Evolutionary conservation across 2,888 invertebrate species (phyloP), one percentile per base, ranked within the genome.

Genomic region (Orthosia incerta): DNA sequence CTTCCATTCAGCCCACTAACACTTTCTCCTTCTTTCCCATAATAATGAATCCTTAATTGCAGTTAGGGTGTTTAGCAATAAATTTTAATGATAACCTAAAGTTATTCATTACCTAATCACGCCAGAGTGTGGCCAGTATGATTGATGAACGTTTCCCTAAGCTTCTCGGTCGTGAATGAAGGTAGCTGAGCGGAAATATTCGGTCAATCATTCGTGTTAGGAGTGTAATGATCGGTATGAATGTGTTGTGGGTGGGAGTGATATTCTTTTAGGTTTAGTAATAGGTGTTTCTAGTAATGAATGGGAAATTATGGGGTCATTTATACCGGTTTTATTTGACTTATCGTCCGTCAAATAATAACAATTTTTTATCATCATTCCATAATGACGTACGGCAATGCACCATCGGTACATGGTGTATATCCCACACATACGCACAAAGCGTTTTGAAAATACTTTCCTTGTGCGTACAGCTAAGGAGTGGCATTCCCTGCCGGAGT

Each of bases 81-180:
- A 85, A 86, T 88, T 87, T 87, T 83, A 87, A 86, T 85, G 80
- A 87, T 82, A 85, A 74, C 74, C 84, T 82, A 81, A 85, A 86
- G 88, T 86, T 89, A 89, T 91, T 89, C 88, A 89, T 90, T 87
- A 88, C 80, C 80, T 87, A 88, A 89, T 88, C 89, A 88, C 82
- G 87, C 79, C 85, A 85, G 86, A 77, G 71, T 79, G 81, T 80
- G 78, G 85, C 70, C 73, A 65, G 70, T 69, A 86, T 91, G 91
- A 91, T 91, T 90, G 90, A 91, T 89, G 89, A 82, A 74, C 71
- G 77, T 68, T 71, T 79, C 73, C 76, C 80, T 51, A 45, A 82
- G 65, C 51, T 74, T 55, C 74, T 72, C 74, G 59, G 60, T 39
- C 39, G 39, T 20, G 60, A 67, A 46, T 67, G 77, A 75, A 75